A percentile compares a stretch with the other conserved stretches of the same genome.
These are phyloP conservation scores for Ammospiza nelsoni DNA, from an alignment of 2,113 vertebrate genomes.

Conservation along the genomic window DNA sequence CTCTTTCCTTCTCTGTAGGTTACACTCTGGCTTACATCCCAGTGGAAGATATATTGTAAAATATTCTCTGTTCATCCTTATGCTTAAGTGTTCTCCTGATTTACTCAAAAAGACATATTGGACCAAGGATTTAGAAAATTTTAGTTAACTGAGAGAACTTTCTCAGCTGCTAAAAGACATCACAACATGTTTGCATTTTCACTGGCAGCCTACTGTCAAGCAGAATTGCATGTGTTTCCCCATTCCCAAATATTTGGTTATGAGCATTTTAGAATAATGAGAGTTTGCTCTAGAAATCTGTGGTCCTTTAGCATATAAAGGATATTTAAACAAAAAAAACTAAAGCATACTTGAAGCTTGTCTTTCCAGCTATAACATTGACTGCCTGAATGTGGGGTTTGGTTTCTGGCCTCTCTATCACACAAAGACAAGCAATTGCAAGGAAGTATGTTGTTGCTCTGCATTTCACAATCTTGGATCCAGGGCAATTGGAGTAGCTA, in stretches of 20 bases:
- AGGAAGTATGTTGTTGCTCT: not conserved
- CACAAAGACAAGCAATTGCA: not conserved
- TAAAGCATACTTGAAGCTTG: not conserved
- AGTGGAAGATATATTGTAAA: not conserved
- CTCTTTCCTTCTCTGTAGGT: not conserved
- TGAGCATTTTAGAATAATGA: not conserved
- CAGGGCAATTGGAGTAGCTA: not conserved
- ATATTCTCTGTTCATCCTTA: not conserved
- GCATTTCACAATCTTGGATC: not conserved
- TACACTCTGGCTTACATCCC: conserved; percentile 9
- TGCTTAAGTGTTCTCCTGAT: not conserved
- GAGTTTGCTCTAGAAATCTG: not conserved
- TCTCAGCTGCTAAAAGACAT: not conserved
- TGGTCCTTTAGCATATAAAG: not conserved
- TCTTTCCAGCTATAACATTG: not conserved
- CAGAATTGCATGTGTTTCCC: not conserved
- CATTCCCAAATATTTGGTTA: not conserved
- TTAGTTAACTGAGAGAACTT: not conserved
- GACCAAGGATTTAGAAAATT: not conserved
- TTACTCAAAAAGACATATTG: not conserved
- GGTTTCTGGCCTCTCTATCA: not conserved
- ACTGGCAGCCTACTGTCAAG: not conserved
- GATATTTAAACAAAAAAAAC: not conserved
- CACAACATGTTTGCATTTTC: not conserved
- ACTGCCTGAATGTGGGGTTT: not conserved